Percentiles rank a stretch among this genome's conserved stretches.
Evolutionary conservation across 1,140 invertebrate species (phyloP).

Genomic region (Nasonia giraulti): DNA sequence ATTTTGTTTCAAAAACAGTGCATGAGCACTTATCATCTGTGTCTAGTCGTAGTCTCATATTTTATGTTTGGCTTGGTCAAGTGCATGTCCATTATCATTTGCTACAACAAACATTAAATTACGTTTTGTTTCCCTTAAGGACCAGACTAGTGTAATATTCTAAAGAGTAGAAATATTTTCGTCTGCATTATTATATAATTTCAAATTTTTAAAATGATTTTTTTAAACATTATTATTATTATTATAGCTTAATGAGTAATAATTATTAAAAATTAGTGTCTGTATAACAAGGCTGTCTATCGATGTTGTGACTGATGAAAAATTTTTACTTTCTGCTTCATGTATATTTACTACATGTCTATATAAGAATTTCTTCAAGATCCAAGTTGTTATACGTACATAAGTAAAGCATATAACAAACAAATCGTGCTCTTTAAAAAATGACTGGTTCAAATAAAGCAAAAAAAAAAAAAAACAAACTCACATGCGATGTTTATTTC

Average conservation of each 20-base stretch:
- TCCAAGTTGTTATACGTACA: conserved; percentile 49
- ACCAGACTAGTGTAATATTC: conserved; percentile 14
- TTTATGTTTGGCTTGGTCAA: conserved; percentile 51
- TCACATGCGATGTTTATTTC: conserved; percentile 59
- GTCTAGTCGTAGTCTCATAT: conserved; percentile 37
- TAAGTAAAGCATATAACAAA: conserved; percentile 20
- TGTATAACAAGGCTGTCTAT: conserved; percentile 43
- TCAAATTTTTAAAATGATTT: conserved; percentile 11
- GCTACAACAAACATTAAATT: neutral
- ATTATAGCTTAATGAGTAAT: conserved; percentile 31
- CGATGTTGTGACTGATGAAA: conserved; percentile 44
- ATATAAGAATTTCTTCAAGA: conserved; percentile 51
- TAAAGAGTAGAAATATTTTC: conserved; percentile 2
- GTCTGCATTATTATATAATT: conserved; percentile 23
- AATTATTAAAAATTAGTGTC: conserved; percentile 24
- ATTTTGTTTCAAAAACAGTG: conserved; percentile 40
- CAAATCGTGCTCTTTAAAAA: conserved; percentile 74
- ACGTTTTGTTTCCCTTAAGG: neutral
- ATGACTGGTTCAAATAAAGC: conserved; percentile 64
- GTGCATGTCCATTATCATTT: conserved; percentile 49
- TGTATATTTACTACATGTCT: conserved; percentile 51
- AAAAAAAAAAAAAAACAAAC: conserved; percentile 34
- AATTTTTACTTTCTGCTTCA: conserved; percentile 49
- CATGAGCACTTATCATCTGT: conserved; percentile 50
- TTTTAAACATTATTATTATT: neutral